A percentile compares a stretch with the other conserved stretches of the same genome.
Conservation (phyloP, 2,888 invertebrate genomes). For the Ormia ochracea region DNA sequence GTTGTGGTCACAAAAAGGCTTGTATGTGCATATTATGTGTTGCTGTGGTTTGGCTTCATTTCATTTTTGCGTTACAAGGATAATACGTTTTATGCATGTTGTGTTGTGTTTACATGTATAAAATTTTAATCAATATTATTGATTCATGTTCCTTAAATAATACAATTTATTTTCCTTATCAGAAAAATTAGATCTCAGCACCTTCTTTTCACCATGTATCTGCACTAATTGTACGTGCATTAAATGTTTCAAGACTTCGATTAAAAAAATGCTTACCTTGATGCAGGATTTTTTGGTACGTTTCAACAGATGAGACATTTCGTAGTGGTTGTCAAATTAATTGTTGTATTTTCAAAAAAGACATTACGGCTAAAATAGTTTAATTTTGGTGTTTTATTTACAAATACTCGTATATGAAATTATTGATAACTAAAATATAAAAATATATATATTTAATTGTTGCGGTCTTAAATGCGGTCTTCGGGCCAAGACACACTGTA, state of each 20-base stretch:
- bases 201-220: not conserved
- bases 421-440: slow-evolving; percentile 2
- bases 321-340: slow-evolving; percentile 35
- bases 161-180: not conserved
- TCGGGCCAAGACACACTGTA: slow-evolving; percentile 32
- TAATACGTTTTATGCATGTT: slow-evolving; percentile 33
- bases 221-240: not conserved
- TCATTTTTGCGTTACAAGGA: slow-evolving; percentile 53
- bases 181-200: not conserved
- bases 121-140: slow-evolving; percentile 55
- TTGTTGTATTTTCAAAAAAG: slow-evolving; percentile 24
- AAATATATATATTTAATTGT: slow-evolving; percentile 4
- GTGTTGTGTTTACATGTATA: not conserved
- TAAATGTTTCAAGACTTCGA: not conserved
- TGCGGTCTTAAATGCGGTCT: slow-evolving; percentile 14
- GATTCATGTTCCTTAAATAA: slow-evolving; percentile 49
- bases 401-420: not conserved
- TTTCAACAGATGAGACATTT: slow-evolving; percentile 74
- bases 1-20: slow-evolving; percentile 25
- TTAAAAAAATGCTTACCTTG: slow-evolving; percentile 70
- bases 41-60: slow-evolving; percentile 15
- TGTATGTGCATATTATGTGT: not conserved
- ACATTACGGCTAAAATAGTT: slow-evolving; percentile 34
- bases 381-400: not conserved
- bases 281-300: slow-evolving; percentile 76